These are phyloP conservation scores for Drosophila algonquin DNA, from an alignment of 2,888 invertebrate species.

Conservation along the genomic window DNA sequence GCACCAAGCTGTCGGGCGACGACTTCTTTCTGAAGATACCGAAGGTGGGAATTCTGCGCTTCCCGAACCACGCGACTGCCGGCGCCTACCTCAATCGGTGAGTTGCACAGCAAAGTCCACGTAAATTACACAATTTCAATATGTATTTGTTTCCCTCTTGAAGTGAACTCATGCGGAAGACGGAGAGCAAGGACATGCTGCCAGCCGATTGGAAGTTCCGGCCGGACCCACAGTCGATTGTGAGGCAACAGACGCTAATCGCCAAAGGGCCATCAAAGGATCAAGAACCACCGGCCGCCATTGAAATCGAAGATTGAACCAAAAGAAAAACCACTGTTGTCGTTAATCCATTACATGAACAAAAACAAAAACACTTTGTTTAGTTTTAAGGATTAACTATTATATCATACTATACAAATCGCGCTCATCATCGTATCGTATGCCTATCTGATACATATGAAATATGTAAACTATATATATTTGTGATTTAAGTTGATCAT, in stretches of 20 bases:
- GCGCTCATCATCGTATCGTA: not conserved
- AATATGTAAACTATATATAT: slow-evolving; percentile 54
- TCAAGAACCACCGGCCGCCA: slow-evolving; percentile 44
- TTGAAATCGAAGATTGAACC: slow-evolving; percentile 69
- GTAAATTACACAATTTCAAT: not conserved
- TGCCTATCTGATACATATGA: slow-evolving; percentile 46
- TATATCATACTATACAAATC: not conserved
- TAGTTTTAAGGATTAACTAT: not conserved
- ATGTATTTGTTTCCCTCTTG: not conserved
- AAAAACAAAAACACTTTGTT: not conserved
- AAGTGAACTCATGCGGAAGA: slow-evolving; percentile 54
- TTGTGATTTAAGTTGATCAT: slow-evolving; percentile 19
- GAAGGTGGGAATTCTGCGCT: slow-evolving; percentile 60
- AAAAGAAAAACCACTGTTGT: not conserved
- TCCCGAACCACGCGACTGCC: slow-evolving; percentile 63
- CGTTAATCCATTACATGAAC: slow-evolving; percentile 5
- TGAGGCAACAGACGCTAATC: slow-evolving; percentile 3
- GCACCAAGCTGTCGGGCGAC: slow-evolving; percentile 65
- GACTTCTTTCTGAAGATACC: slow-evolving; percentile 77
- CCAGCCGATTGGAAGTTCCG: slow-evolving; percentile 70
- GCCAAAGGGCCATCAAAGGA: slow-evolving; percentile 15
- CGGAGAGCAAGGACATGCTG: slow-evolving; percentile 23
- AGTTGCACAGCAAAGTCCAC: slow-evolving; percentile 14
- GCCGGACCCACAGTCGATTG: slow-evolving; percentile 20
- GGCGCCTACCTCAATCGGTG: slow-evolving; percentile 77